Evolutionary conservation across 2,888 invertebrate genomes (phyloP).

Genomic region (Lissonota sp.): DNA sequence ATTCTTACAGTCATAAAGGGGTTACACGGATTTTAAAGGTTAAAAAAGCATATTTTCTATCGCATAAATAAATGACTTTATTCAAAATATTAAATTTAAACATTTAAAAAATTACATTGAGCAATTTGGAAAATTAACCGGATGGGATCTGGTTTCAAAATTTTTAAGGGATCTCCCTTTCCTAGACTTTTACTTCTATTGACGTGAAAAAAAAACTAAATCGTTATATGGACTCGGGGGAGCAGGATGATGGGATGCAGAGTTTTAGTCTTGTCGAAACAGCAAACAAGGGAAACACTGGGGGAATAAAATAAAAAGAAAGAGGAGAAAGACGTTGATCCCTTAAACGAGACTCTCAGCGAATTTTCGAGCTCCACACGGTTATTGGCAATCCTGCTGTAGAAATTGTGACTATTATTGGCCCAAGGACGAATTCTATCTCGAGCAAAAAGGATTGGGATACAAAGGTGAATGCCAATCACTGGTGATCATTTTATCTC

Average conservation of each 20-base stretch:
- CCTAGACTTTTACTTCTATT: too few relatives aligned
- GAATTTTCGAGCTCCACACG: neutral
- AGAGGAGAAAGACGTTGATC: constrained; percentile 12
- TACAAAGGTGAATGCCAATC: constrained; percentile 24
- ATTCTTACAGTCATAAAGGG: too few relatives aligned
- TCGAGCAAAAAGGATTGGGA: neutral
- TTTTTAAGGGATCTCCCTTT: too few relatives aligned
- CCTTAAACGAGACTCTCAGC: neutral
- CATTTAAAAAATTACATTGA: too few relatives aligned
- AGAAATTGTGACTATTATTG: constrained; percentile 22
- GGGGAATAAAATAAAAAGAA: constrained; percentile 11
- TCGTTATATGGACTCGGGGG: neutral
- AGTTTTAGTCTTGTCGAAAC: constrained; percentile 10
- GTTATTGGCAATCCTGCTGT: constrained; percentile 26
- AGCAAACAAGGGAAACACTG: constrained; percentile 12
- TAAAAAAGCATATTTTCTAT: too few relatives aligned
- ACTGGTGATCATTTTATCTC: neutral
- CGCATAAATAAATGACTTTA: neutral
- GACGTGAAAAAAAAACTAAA: too few relatives aligned
- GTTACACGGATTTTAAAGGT: too few relatives aligned
- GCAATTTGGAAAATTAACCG: too few relatives aligned
- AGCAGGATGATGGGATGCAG: neutral
- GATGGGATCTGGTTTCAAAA: too few relatives aligned
- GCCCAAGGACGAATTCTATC: constrained; percentile 1
- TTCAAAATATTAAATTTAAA: too few relatives aligned